These are phyloP conservation scores for Lophura nycthemera DNA, from an alignment of 2,113 vertebrate species.

Conservation along the genomic window DNA sequence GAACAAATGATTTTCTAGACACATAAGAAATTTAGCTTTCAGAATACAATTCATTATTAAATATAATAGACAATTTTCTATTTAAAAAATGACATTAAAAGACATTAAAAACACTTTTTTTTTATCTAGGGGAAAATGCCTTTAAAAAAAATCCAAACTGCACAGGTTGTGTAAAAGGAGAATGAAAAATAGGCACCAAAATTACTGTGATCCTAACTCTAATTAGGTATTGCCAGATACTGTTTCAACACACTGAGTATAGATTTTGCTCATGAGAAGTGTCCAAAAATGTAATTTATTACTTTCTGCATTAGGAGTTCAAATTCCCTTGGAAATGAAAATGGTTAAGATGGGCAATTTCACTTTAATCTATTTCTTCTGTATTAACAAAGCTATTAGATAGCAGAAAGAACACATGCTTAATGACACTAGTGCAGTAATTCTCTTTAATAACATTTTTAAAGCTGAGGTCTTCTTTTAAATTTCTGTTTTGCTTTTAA, in stretches of 20 bases:
- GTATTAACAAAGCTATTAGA: not conserved
- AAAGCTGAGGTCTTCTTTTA: not conserved
- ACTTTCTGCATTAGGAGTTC: not conserved
- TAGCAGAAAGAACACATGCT: not conserved
- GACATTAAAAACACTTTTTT: not conserved
- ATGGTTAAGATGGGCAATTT: not conserved
- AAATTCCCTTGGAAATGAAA: not conserved
- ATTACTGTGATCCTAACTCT: not conserved
- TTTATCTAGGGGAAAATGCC: not conserved
- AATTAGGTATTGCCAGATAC: constrained; percentile 4
- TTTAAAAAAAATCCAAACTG: not conserved
- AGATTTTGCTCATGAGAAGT: not conserved
- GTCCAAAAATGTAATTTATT: not conserved
- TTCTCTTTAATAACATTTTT: not conserved
- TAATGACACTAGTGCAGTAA: not conserved
- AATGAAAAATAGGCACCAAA: not conserved
- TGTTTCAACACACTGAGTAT: not conserved
- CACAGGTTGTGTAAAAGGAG: not conserved
- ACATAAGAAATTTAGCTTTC: not conserved
- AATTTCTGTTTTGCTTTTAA: not conserved
- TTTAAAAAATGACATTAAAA: not conserved
- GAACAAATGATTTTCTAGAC: not conserved
- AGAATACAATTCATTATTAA: not conserved
- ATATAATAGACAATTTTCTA: not conserved
- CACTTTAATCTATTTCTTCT: not conserved